These are phyloP conservation scores for Hydropotes inermis DNA, from an alignment of 2,113 vertebrate genomes.

Conservation along the genomic window DNA sequence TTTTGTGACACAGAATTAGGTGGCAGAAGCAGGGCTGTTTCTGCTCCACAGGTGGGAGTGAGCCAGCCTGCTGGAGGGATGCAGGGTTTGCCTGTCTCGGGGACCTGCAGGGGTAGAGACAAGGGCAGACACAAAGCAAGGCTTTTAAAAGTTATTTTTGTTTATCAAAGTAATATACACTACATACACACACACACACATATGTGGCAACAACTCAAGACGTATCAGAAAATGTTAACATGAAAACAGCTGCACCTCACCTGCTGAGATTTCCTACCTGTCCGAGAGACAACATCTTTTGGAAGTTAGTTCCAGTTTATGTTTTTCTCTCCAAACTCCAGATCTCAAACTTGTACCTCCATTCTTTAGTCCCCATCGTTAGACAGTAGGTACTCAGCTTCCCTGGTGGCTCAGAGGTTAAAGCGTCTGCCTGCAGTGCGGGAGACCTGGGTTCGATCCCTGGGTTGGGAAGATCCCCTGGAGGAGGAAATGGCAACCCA, in stretches of 20 bases:
- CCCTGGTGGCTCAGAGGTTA: no score
- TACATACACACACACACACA: background rate
- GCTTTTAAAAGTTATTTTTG: background rate
- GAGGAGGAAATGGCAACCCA: no score
- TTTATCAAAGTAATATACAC: background rate
- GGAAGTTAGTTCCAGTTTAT: background rate
- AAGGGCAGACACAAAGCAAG: background rate
- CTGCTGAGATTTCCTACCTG: background rate
- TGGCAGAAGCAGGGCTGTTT: background rate
- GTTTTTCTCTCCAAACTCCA: background rate
- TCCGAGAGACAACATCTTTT: background rate
- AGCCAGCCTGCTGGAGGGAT: background rate
- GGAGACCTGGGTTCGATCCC: no score
- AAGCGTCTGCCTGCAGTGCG: no score
- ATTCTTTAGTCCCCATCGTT: background rate
- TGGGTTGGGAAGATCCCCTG: no score
- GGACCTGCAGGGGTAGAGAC: background rate
- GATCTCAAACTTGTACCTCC: background rate
- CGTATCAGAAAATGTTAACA: background rate
- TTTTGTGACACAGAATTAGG: background rate
- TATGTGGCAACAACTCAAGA: background rate
- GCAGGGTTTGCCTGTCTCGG: background rate
- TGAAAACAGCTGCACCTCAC: background rate
- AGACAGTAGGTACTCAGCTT: background rate
- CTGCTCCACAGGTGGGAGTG: background rate